These are phyloP conservation scores for Leptoclinus maculatus DNA, from an alignment of 2,797 vertebrate species.

Conservation along the genomic window DNA sequence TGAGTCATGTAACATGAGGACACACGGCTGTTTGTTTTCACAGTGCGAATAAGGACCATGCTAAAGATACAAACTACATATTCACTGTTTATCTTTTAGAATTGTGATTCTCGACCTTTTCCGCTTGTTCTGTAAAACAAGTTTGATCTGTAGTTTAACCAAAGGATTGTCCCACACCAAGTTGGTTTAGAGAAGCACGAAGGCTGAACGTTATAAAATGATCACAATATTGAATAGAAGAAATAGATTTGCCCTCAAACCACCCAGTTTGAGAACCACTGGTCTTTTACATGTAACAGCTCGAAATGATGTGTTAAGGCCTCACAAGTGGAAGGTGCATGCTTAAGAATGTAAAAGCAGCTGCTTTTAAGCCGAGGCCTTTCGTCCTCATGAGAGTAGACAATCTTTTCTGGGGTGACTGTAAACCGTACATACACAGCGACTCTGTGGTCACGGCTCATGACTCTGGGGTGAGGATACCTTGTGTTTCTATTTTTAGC, in stretches of 20 bases:
- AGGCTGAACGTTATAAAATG: not conserved
- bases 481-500: constrained; percentile 49
- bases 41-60: not conserved
- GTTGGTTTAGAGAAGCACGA: not conserved
- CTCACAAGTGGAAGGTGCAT: not conserved
- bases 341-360: constrained; percentile 50
- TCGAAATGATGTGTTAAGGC: not conserved
- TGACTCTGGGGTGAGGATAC: not conserved
- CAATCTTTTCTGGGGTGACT: constrained; percentile 31
- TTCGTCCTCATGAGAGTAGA: constrained; percentile 26
- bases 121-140: not conserved
- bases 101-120: not conserved
- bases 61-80: not conserved
- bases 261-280: not conserved
- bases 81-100: constrained; percentile 8
- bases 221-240: not conserved
- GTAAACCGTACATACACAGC: not conserved
- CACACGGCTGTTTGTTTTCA: not conserved
- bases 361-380: constrained; percentile 19
- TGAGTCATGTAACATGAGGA: constrained; percentile 6
- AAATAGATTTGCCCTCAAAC: not conserved
- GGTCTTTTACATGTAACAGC: not conserved
- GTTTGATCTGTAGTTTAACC: constrained; percentile 23
- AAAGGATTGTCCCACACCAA: constrained; percentile 18
- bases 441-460: not conserved